phyloP scores from a whole-genome alignment of 2,888 invertebrate species.

The Pollenia amentaria region DNA sequence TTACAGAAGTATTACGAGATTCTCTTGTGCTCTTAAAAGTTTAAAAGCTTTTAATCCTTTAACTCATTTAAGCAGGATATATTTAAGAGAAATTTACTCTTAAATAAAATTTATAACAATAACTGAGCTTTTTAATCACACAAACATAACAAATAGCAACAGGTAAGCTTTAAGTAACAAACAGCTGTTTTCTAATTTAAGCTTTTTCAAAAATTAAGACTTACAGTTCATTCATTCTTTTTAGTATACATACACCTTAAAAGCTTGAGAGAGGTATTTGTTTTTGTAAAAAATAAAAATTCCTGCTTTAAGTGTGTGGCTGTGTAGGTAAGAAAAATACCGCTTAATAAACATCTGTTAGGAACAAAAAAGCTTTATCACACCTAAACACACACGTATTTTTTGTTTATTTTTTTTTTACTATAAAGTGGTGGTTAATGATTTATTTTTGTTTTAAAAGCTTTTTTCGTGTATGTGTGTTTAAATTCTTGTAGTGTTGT shows the following conservation, averaged over 20 bases:
- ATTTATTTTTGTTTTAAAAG: not conserved
- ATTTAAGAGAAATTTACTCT: slow-evolving; percentile 5
- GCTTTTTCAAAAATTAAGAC: slow-evolving; percentile 32
- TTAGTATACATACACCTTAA: slow-evolving; percentile 32
- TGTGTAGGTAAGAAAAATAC: slow-evolving; percentile 43
- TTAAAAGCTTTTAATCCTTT: not conserved
- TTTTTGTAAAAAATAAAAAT: not conserved
- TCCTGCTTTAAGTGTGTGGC: not conserved
- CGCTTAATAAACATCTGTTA: slow-evolving; percentile 77
- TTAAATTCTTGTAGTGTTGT: not conserved
- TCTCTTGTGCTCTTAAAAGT: not conserved
- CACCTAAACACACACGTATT: not conserved
- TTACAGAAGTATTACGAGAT: not conserved
- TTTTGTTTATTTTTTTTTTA: slow-evolving; percentile 67
- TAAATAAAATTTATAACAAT: not conserved
- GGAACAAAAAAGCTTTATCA: slow-evolving; percentile 5
- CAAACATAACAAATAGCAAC: slow-evolving; percentile 49
- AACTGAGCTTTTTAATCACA: slow-evolving; percentile 17
- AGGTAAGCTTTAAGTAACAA: slow-evolving; percentile 66
- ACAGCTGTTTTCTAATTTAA: slow-evolving; percentile 57
- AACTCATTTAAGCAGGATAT: not conserved
- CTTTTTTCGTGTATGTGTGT: slow-evolving; percentile 22
- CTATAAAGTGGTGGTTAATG: not conserved
- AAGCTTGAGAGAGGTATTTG: not conserved
- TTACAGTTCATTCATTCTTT: slow-evolving; percentile 38